Evolutionary conservation across 2,113 vertebrate species (phyloP).

Genomic region (Morone saxatilis): DNA sequence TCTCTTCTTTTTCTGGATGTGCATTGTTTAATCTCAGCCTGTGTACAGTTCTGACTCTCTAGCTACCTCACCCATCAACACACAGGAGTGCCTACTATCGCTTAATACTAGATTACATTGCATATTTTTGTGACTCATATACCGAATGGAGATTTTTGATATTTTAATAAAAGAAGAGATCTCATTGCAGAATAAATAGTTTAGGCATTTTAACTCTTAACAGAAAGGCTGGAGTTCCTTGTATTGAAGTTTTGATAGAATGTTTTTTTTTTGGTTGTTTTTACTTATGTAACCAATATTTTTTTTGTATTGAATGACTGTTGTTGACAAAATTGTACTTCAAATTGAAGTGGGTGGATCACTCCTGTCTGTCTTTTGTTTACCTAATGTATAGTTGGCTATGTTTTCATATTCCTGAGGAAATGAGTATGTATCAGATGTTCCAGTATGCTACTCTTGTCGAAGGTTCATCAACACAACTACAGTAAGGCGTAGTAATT

Average conservation of each 20-base stretch:
- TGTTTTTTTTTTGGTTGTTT: constrained; percentile 55
- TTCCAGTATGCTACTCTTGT: constrained; percentile 51
- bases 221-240: constrained; percentile 66
- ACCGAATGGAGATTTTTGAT: constrained; percentile 62
- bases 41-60: constrained; percentile 89
- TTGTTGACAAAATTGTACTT: constrained; percentile 81
- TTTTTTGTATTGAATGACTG: constrained; percentile 78
- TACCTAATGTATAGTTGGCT: constrained; percentile 67
- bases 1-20: constrained; percentile 51
- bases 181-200: constrained; percentile 54
- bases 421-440: constrained; percentile 62
- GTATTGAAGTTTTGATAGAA: constrained; percentile 70
- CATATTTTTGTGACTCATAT: constrained; percentile 74
- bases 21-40: constrained; percentile 85
- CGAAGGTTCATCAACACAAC: constrained; percentile 52
- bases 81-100: constrained; percentile 86
- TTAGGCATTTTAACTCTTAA: constrained; percentile 68
- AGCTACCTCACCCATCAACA: constrained; percentile 87
- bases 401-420: constrained; percentile 72
- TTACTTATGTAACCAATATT: constrained; percentile 67
- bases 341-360: constrained; percentile 86
- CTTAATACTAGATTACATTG: constrained; percentile 70
- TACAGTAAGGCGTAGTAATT: constrained; percentile 60
- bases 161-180: constrained; percentile 12
- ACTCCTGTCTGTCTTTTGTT: constrained; percentile 66